Percentiles rank a stretch among this genome's conserved stretches.
phyloP scores from a whole-genome alignment of 1,140 invertebrate genomes.

The Bombus fervidus region DNA sequence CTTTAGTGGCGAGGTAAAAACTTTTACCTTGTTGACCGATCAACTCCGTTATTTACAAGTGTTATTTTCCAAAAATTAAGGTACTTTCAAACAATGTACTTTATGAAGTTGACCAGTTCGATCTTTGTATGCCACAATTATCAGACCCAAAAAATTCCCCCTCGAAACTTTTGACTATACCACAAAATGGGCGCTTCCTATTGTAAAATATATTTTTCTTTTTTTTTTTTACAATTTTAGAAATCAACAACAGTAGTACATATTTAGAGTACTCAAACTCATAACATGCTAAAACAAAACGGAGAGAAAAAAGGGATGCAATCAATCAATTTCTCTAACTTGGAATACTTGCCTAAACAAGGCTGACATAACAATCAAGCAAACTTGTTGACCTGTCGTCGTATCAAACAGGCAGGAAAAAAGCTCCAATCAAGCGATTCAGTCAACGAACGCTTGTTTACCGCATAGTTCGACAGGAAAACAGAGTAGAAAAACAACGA shows the following conservation, averaged over 20 bases:
- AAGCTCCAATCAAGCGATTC: constrained; percentile 35
- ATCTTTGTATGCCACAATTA: too few relatives aligned
- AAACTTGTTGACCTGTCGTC: constrained; percentile 21
- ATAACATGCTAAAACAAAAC: background rate
- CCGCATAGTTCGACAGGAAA: background rate
- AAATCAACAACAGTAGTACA: background rate
- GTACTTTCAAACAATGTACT: too few relatives aligned
- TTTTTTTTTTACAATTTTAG: background rate
- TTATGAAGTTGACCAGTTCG: too few relatives aligned
- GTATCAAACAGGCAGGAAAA: constrained; percentile 10
- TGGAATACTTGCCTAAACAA: constrained; percentile 5
- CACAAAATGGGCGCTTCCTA: too few relatives aligned
- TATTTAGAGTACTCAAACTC: background rate
- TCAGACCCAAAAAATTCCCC: too few relatives aligned
- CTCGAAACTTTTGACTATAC: too few relatives aligned
- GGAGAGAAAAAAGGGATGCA: too few relatives aligned
- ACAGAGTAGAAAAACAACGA: background rate
- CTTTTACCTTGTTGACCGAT: background rate
- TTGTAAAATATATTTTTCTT: too few relatives aligned
- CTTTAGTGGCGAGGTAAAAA: too few relatives aligned
- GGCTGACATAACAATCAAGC: constrained; percentile 22
- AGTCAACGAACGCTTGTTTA: constrained; percentile 27
- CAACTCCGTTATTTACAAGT: background rate
- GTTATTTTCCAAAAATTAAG: too few relatives aligned
- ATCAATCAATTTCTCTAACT: constrained; percentile 4